Conservation (phyloP, 1,140 invertebrate genomes). For the Lepidotrigona ventralis region DNA sequence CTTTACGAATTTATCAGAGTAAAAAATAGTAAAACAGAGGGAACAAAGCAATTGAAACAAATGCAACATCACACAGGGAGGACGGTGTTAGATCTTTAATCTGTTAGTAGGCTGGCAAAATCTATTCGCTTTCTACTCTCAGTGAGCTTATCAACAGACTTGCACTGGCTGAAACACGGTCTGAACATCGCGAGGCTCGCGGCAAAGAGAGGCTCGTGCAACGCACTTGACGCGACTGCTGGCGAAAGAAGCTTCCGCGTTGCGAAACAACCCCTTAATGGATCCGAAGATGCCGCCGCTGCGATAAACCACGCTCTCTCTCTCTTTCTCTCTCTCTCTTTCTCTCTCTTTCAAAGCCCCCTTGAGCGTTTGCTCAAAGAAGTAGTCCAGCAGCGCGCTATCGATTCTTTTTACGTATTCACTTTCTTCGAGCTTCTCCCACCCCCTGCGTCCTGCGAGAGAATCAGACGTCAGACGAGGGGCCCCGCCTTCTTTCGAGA, state of each 20-base stretch:
- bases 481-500: not conserved
- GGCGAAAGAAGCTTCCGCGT: constrained; percentile 69
- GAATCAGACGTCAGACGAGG: not conserved
- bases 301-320: constrained; percentile 68
- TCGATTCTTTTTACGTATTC: constrained; percentile 55
- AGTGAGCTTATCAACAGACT: not conserved
- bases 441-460: not conserved
- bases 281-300: constrained; percentile 62
- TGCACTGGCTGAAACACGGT: constrained; percentile 9
- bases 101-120: no score
- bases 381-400: constrained; percentile 41
- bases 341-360: no score
- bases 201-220: constrained; percentile 38
- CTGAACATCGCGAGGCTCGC: not conserved
- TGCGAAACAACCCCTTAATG: constrained; percentile 66
- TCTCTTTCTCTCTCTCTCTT: no score
- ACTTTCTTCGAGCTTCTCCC: constrained; percentile 3
- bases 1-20: no score
- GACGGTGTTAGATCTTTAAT: no score
- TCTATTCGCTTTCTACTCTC: not conserved
- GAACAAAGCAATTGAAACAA: no score
- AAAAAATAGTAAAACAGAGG: no score
- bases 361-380: constrained; percentile 44
- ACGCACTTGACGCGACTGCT: constrained; percentile 71
- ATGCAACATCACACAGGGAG: no score